Evolutionary conservation across 2,888 invertebrate species (phyloP).

Genomic region (Pilophorus perplexus): DNA sequence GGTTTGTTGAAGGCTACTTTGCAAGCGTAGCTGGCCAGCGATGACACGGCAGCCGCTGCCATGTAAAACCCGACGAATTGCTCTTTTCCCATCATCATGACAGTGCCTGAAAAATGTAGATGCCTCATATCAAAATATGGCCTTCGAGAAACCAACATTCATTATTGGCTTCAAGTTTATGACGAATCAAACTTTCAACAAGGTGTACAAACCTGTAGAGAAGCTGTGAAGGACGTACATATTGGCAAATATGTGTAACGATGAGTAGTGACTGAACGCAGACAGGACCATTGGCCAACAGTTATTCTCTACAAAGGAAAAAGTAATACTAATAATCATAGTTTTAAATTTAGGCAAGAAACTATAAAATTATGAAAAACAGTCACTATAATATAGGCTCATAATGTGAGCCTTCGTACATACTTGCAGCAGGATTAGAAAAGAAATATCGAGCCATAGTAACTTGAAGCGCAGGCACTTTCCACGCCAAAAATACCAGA

Average conservation of each 20-base stretch:
- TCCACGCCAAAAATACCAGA: slow-evolving; percentile 79
- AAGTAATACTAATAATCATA: no score
- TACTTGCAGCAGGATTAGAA: slow-evolving; percentile 75
- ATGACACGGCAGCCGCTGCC: slow-evolving; percentile 82
- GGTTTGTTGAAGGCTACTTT: slow-evolving; percentile 69
- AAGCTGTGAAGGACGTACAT: slow-evolving; percentile 96
- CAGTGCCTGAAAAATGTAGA: slow-evolving; percentile 60
- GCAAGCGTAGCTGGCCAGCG: slow-evolving; percentile 76
- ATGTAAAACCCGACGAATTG: slow-evolving; percentile 90
- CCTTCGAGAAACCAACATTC: not conserved
- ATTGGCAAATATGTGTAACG: slow-evolving; percentile 84
- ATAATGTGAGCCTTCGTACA: no score
- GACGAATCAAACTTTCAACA: not conserved
- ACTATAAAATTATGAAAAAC: no score
- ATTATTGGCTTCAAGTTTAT: not conserved
- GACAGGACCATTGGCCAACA: slow-evolving; percentile 89
- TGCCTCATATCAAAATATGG: not conserved
- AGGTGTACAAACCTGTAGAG: slow-evolving; percentile 55
- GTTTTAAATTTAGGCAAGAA: no score
- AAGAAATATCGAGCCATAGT: slow-evolving; percentile 82
- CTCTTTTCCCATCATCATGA: slow-evolving; percentile 77
- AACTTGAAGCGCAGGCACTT: slow-evolving; percentile 66
- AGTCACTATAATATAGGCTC: no score
- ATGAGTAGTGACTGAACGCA: slow-evolving; percentile 90
- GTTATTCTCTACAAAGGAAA: slow-evolving; percentile 60